Conservation (phyloP, 2,888 invertebrate genomes). For the Apodemia hepburni region DNA sequence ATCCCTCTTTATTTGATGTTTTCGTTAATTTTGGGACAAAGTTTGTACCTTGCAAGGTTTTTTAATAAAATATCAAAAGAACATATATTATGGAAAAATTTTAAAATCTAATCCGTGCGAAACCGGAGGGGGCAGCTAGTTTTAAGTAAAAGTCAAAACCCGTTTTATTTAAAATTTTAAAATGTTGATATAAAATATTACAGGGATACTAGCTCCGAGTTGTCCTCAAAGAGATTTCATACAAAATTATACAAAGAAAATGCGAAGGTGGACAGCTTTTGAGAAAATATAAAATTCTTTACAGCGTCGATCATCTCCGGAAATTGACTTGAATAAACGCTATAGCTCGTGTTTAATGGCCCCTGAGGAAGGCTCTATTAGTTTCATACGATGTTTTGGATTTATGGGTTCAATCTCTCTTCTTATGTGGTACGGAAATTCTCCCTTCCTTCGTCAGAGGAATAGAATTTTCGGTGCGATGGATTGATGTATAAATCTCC, state of each 20-base stretch:
- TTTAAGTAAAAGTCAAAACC: too few species aligned
- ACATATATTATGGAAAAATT: too few species aligned
- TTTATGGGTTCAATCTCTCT: slow-evolving; percentile 50
- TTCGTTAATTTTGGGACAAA: too few species aligned
- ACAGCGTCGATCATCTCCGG: slow-evolving; percentile 36
- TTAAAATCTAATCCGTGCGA: too few species aligned
- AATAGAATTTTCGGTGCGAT: slow-evolving; percentile 6
- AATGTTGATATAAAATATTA: too few species aligned
- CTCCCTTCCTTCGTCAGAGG: slow-evolving; percentile 22
- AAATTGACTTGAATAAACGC: slow-evolving; percentile 40
- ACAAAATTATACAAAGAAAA: slow-evolving; percentile 10
- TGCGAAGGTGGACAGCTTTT: slow-evolving; percentile 14
- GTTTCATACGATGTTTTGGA: slow-evolving; percentile 48
- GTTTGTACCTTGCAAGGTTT: too few species aligned
- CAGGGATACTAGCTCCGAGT: too few species aligned
- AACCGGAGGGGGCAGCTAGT: too few species aligned
- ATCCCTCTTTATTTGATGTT: too few species aligned
- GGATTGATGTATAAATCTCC: not conserved
- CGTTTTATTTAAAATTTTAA: not conserved
- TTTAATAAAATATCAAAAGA: too few species aligned
- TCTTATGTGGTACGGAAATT: slow-evolving; percentile 30
- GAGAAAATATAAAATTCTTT: slow-evolving; percentile 29
- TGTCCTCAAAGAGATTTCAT: not conserved
- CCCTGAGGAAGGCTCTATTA: slow-evolving; percentile 56
- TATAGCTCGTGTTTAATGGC: slow-evolving; percentile 51